phyloP scores from a whole-genome alignment of 1,140 invertebrate genomes.

The Neomicropteryx cornuta region DNA sequence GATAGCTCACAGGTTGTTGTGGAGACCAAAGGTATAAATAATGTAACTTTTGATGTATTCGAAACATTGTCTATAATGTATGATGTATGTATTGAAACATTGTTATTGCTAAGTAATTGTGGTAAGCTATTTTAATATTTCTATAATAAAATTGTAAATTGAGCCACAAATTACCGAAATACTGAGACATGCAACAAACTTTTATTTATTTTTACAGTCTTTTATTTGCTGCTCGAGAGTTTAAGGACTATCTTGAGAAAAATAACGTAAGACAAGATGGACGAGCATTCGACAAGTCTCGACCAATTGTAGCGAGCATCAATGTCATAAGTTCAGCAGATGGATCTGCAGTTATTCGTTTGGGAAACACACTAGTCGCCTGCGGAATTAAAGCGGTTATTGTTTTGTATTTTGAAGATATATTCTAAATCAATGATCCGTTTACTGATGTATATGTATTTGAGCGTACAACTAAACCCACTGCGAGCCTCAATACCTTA shows the following conservation, averaged over 20 bases:
- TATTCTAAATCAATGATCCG: neutral
- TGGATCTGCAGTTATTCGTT: slow-evolving; percentile 28
- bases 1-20: too few species aligned
- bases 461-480: neutral
- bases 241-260: slow-evolving; percentile 26
- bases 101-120: too few species aligned
- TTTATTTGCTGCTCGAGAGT: slow-evolving; percentile 30
- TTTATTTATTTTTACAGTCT: slow-evolving; percentile 18
- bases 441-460: neutral
- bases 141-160: too few species aligned
- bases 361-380: slow-evolving; percentile 30
- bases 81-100: too few species aligned
- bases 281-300: slow-evolving; percentile 24
- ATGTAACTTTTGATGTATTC: too few species aligned
- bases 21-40: too few species aligned
- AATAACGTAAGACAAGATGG: slow-evolving; percentile 27
- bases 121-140: too few species aligned
- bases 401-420: neutral
- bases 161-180: too few species aligned
- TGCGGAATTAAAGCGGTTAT: slow-evolving; percentile 32
- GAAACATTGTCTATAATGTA: too few species aligned
- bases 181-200: too few species aligned
- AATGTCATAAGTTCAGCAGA: slow-evolving; percentile 28
- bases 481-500: neutral
- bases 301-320: slow-evolving; percentile 28